Base-by-base conservation (phyloP, 2,888 invertebrate species). In the Nomada goodeniana region DNA sequence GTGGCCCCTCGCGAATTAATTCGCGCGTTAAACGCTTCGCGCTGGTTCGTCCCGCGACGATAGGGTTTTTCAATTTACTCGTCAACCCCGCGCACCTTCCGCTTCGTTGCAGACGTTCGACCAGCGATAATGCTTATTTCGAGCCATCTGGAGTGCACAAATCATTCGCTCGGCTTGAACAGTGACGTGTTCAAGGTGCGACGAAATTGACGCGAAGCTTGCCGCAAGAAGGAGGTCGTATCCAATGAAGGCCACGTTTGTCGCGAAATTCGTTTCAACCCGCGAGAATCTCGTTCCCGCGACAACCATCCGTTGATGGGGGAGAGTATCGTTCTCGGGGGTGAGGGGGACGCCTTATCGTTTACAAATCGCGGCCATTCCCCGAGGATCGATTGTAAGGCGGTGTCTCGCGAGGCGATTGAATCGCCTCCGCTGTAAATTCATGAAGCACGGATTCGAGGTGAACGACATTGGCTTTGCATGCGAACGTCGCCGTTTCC, bases 311-410 rank as follows among this genome's bases (percentile, higher is more conserved):
- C 23, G 61, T 67, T 59, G 53, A 5, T 13, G 23, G 9, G 50
- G 7, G 29, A 42, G 68, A 57, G 68, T 63, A 64, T 63, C 52
- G 53, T 69, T n/a, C 63, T 23, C 57, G 52, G 5, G 20, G 44
- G 50, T 9, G 64, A 9, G 9, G 57, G 9, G 64, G 11, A 9
- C 29, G 65, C 20, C 64, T 77, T 73, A 71, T 77, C 77, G 85
- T 86, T 84, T 87, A 90, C 89, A 89, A 89, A 90, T 90, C 87
- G 86, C 74, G 63, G 85, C 86, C 81, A 88, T 88, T 81, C 83
- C 70, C 83, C 65, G 77, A 76, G 42, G 73, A 89, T 89, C 82
- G 83, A 70, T 79, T 75, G 85, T 85, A 82, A 86, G 79, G 85
- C 79, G 74, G 69, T 82, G 84, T 86, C 87, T 82, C 86, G 84